Percentiles rank a stretch among this genome's conserved stretches.
These are phyloP conservation scores for Siniperca scherzeri DNA, from an alignment of 2,797 vertebrate genomes.

Conservation along the genomic window DNA sequence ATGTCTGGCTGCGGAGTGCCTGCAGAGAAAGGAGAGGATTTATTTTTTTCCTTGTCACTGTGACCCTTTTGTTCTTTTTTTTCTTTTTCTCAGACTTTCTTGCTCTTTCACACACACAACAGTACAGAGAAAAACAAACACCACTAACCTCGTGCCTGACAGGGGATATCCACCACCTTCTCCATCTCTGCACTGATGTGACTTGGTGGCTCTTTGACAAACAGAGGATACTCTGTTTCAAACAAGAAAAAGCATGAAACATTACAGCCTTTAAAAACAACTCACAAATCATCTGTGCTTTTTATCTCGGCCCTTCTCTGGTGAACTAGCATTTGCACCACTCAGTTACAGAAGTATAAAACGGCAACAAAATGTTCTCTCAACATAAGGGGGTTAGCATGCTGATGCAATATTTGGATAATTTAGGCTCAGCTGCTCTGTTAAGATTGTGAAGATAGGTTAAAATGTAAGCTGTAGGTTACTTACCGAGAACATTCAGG, in stretches of 20 bases:
- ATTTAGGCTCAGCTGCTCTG: conserved; percentile 25
- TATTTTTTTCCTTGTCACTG: conserved; percentile 20
- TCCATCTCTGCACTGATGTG: conserved; percentile 98
- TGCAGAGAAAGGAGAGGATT: conserved; percentile 71
- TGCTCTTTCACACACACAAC: conserved; percentile 19
- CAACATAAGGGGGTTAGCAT: conserved; percentile 6
- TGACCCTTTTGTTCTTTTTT: conserved; percentile 30
- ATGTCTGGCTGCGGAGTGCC: conserved; percentile 93
- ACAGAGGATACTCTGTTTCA: conserved; percentile 91
- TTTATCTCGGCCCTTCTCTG: conserved; percentile 23
- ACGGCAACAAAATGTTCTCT: conserved; percentile 36
- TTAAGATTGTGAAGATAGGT: background rate
- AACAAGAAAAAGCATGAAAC: conserved; percentile 10
- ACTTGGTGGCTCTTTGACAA: conserved; percentile 92
- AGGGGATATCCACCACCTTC: conserved; percentile 96
- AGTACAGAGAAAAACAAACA: conserved; percentile 26
- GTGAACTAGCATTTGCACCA: conserved; percentile 19
- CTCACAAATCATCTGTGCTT: conserved; percentile 15
- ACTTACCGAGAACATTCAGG: conserved; percentile 91
- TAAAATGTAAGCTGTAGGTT: conserved; percentile 22
- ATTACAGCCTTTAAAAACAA: conserved; percentile 45
- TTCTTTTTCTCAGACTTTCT: conserved; percentile 23
- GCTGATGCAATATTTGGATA: conserved; percentile 46
- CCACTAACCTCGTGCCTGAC: conserved; percentile 90
- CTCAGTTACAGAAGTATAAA: conserved; percentile 51